A percentile compares a stretch with the other conserved stretches of the same genome.
phyloP scores from a whole-genome alignment of 2,113 vertebrate species.

The Quiscalus mexicanus region DNA sequence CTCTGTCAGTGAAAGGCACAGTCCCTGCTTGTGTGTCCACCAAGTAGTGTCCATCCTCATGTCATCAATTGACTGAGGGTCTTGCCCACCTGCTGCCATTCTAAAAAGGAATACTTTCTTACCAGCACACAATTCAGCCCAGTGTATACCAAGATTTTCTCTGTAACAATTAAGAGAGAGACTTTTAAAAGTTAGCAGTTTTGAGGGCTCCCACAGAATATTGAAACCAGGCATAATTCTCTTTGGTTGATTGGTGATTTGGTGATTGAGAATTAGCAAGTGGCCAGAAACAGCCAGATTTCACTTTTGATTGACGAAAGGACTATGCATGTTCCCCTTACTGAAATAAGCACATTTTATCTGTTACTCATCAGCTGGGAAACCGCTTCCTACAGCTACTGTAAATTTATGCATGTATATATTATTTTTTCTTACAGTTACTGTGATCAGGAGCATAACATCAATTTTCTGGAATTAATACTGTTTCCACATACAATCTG shows the following conservation, averaged over 20 bases:
- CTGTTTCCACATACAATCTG: neutral
- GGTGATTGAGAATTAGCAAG: neutral
- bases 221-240: neutral
- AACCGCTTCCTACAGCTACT: neutral
- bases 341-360: neutral
- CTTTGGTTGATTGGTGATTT: no score
- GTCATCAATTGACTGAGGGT: neutral
- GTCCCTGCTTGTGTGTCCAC: neutral
- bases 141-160: neutral
- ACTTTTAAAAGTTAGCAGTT: neutral
- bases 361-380: neutral
- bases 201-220: neutral
- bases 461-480: neutral
- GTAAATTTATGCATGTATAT: neutral
- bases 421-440: neutral
- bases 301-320: neutral
- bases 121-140: neutral
- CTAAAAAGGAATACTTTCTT: neutral
- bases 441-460: neutral
- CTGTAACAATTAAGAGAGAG: neutral
- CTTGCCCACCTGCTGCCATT: neutral
- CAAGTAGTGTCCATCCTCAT: accelerated
- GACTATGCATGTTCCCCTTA: neutral
- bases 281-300: neutral
- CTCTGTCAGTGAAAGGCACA: neutral